These are phyloP conservation scores for Keiferia lycopersicella DNA, from an alignment of 2,888 invertebrate genomes.

Conservation along the genomic window DNA sequence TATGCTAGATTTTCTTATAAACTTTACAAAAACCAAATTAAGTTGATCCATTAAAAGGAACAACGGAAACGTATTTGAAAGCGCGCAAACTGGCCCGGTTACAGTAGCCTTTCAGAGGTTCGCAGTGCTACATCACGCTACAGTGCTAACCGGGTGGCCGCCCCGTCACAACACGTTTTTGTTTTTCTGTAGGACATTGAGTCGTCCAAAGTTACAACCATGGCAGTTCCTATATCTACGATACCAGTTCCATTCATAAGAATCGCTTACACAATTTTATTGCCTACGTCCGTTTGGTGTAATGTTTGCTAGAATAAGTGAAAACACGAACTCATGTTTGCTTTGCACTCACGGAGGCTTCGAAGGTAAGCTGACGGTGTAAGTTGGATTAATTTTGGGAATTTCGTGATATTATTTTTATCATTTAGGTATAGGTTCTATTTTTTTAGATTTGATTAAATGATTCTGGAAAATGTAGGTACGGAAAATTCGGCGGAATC, in stretches of 20 bases:
- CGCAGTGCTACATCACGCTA: slow-evolving; percentile 43
- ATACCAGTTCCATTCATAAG: slow-evolving; percentile 36
- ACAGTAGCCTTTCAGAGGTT: slow-evolving; percentile 51
- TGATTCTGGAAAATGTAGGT: background rate
- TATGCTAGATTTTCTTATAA: too few species aligned
- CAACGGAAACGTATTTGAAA: slow-evolving; percentile 56
- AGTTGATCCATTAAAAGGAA: slow-evolving; percentile 31
- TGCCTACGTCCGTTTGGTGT: slow-evolving; percentile 37
- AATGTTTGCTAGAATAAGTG: slow-evolving; percentile 56
- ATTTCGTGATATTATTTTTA: background rate
- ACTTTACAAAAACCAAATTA: background rate
- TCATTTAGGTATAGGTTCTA: too few species aligned
- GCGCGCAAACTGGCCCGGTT: slow-evolving; percentile 50
- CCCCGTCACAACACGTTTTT: slow-evolving; percentile 40
- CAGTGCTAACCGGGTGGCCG: slow-evolving; percentile 50
- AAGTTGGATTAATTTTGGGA: slow-evolving; percentile 14
- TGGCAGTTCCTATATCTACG: slow-evolving; percentile 33
- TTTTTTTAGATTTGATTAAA: too few species aligned
- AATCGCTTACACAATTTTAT: slow-evolving; percentile 39
- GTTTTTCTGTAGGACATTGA: too few species aligned
- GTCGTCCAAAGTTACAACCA: too few species aligned
- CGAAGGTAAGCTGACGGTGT: slow-evolving; percentile 62
- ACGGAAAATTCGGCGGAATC: background rate
- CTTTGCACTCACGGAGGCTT: slow-evolving; percentile 64
- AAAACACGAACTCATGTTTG: slow-evolving; percentile 68